Percentiles rank a stretch among this genome's conserved stretches.
phyloP scores from a whole-genome alignment of 1,140 invertebrate species.

The Oncopodura yosiiana region DNA sequence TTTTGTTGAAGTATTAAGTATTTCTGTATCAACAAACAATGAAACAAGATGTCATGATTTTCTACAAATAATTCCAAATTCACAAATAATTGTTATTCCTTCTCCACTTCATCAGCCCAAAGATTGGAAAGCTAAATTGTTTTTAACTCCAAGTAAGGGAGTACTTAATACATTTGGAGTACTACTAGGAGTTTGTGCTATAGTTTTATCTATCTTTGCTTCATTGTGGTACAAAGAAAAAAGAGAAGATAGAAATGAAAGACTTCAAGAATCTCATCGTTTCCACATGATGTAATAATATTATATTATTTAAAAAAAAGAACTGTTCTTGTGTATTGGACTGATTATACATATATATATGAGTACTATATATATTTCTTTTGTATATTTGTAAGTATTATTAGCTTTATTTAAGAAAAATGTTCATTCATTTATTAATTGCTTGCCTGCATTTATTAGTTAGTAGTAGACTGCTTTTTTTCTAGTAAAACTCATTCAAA shows the following conservation, averaged over 20 bases:
- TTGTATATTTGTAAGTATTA: too few relatives aligned
- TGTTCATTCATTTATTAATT: too few relatives aligned
- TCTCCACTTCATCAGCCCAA: constrained; percentile 63
- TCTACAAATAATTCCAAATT: constrained; percentile 92
- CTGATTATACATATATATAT: too few relatives aligned
- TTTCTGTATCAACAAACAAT: constrained; percentile 74
- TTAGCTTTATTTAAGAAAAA: too few relatives aligned
- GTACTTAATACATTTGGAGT: constrained; percentile 84
- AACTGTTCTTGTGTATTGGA: too few relatives aligned
- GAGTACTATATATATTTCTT: too few relatives aligned
- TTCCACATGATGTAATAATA: constrained; percentile 52
- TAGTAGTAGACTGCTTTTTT: too few relatives aligned
- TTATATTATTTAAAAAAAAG: neutral
- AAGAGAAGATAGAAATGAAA: constrained; percentile 79
- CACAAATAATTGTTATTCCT: constrained; percentile 91
- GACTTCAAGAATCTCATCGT: constrained; percentile 70
- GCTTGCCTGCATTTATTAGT: too few relatives aligned
- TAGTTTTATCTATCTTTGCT: constrained; percentile 74
- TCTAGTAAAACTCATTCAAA: too few relatives aligned
- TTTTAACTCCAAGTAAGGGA: constrained; percentile 88
- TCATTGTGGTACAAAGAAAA: constrained; percentile 87
- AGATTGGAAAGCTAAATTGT: constrained; percentile 83
- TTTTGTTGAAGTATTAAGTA: constrained; percentile 83
- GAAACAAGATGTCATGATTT: constrained; percentile 47
- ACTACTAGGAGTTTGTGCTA: constrained; percentile 69